A percentile compares a stretch with the other conserved stretches of the same genome.
Evolutionary conservation across 1,140 invertebrate genomes (phyloP).

Genomic region (Coelopa frigida): DNA sequence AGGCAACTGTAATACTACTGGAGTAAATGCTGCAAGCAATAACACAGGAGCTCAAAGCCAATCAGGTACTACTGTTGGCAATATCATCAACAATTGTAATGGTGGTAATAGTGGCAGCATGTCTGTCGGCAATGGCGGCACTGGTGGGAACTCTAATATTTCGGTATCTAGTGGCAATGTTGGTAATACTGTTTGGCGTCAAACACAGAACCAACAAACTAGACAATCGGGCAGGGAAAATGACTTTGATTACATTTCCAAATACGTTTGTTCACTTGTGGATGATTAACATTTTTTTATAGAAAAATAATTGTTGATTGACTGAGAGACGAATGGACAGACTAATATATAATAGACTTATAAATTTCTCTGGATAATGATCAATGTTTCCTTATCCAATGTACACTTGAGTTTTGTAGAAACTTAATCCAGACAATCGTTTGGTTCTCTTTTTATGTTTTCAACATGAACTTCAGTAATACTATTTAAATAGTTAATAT

Average conservation of each 20-base stretch:
- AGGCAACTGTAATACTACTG: conserved; percentile 11
- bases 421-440: no score
- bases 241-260: conserved; percentile 40
- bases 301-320: no score
- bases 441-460: no score
- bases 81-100: conserved; percentile 13
- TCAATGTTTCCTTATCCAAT: no score
- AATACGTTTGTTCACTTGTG: conserved; percentile 43
- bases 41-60: conserved; percentile 5
- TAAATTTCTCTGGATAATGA: no score
- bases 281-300: no score
- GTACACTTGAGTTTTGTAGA: no score
- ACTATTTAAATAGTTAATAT: no score
- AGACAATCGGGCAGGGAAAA: conserved; percentile 37
- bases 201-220: conserved; percentile 30
- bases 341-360: no score
- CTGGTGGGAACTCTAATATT: conserved; percentile 10
- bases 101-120: conserved; percentile 9
- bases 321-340: no score
- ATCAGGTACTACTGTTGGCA: conserved; percentile 12
- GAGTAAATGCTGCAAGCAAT: conserved; percentile 7
- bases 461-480: no score
- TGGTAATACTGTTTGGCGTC: conserved; percentile 30
- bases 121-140: conserved; percentile 30
- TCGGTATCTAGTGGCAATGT: conserved; percentile 4